Evolutionary conservation across 2,888 invertebrate species (phyloP).

Genomic region (Hipparchia sbordonii): DNA sequence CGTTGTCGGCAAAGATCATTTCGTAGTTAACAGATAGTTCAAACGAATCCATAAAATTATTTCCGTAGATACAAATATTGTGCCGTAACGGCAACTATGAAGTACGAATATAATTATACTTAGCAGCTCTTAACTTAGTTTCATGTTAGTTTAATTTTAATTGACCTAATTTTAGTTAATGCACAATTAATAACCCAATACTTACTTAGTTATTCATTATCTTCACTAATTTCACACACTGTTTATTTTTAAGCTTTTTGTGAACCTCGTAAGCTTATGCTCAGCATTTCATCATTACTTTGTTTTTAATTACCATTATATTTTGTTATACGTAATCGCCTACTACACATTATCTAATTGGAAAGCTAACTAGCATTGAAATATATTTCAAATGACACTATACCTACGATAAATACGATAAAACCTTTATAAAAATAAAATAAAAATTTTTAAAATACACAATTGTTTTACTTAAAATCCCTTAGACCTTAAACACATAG

Average conservation of each 20-base stretch:
- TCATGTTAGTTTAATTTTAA: slow-evolving; percentile 65
- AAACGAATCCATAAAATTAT: slow-evolving; percentile 59
- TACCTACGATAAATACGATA: slow-evolving; percentile 78
- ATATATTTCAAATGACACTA: slow-evolving; percentile 78
- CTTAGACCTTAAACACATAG: not conserved
- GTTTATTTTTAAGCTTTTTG: slow-evolving; percentile 50
- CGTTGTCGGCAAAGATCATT: slow-evolving; percentile 40
- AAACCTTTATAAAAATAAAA: slow-evolving; percentile 77
- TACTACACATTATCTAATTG: slow-evolving; percentile 79
- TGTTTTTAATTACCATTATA: slow-evolving; percentile 51
- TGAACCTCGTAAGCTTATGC: slow-evolving; percentile 43
- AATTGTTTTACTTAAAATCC: slow-evolving; percentile 54
- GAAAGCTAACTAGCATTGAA: slow-evolving; percentile 72
- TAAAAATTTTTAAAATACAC: slow-evolving; percentile 61
- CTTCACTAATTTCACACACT: slow-evolving; percentile 55
- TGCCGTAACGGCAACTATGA: slow-evolving; percentile 52
- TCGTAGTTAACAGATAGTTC: slow-evolving; percentile 46
- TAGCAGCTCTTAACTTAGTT: slow-evolving; percentile 77
- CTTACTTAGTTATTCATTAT: slow-evolving; percentile 60
- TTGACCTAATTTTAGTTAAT: slow-evolving; percentile 72
- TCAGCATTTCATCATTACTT: slow-evolving; percentile 48
- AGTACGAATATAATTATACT: slow-evolving; percentile 57
- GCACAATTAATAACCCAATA: slow-evolving; percentile 71
- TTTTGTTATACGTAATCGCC: slow-evolving; percentile 73
- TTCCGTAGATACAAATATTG: slow-evolving; percentile 52